Evolutionary conservation across 2,888 invertebrate genomes (phyloP), one percentile per base, ranked within the genome.

Genomic region (Stramonita haemastoma): DNA sequence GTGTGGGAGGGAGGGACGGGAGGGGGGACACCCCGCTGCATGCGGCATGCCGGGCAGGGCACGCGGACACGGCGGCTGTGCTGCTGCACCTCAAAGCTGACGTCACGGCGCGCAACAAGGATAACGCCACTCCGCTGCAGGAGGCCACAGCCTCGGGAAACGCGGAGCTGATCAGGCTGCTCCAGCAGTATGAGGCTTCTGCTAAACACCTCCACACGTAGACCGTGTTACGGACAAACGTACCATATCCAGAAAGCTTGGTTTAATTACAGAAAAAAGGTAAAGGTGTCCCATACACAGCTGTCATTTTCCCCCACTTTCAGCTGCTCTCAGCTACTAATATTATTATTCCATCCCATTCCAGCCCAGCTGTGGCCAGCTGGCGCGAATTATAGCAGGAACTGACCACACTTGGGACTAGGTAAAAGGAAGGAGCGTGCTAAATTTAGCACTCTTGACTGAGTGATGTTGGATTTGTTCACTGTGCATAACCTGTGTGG

Each of bases 41-140:
- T n/a, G n/a, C 19, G 36, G 88, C 83, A 0, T 83, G 60, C 29
- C 29, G 15, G 6, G 34, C 15, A 13, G 88, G 88, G 15, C 66
- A 88, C 66, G n/a, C 92, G 46, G 91, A 92, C 22, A 91, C 93
- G 81, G 89, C 94, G 34, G 90, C 91, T 89, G 90, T 88, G n/a
- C 89, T 94, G 32, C 81, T 94, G 17, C 92, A 93, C 73, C 90
- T 92, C 34, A 92, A 93, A n/a, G 93, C 93, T 0, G 92, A 94
- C 56, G 91, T 94, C 6, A 92, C 93, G 90, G 92, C 93, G 34
- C 91, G 92, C 86, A 93, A 94, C 87, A 93, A 92, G 90, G 92
- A 93, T 66, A 93, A 93, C 0, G 91, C 90, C 32, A 94, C 93
- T 26, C 92, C 94, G 0, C 90, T 94, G 46, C 92, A 92, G 34